These are phyloP conservation scores for Lamellibrachia luymesi DNA, from an alignment of 1,140 invertebrate species.

Conservation along the genomic window DNA sequence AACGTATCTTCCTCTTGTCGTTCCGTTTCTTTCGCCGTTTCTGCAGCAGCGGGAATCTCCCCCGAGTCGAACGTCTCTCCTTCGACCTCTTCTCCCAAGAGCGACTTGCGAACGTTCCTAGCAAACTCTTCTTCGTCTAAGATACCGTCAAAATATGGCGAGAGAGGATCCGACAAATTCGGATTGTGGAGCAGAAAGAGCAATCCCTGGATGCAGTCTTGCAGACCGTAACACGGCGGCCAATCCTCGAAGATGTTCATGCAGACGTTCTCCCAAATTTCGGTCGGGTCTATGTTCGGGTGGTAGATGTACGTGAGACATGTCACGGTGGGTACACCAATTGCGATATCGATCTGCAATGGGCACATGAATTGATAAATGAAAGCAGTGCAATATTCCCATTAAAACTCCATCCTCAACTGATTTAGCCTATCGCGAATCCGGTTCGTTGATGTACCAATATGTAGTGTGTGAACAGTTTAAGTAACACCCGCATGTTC, in stretches of 20 bases:
- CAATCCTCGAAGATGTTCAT: constrained; percentile 42
- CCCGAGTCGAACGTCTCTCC: constrained; percentile 15
- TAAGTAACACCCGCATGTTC: too few species aligned
- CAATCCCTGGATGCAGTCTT: constrained; percentile 39
- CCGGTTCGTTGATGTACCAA: too few species aligned
- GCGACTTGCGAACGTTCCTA: constrained; percentile 38
- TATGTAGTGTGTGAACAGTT: too few species aligned
- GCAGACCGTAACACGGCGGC: constrained; percentile 31
- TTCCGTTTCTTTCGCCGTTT: not conserved
- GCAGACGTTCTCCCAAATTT: constrained; percentile 36
- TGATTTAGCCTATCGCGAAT: too few species aligned
- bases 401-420: too few species aligned
- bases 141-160: constrained; percentile 33
- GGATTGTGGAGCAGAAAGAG: constrained; percentile 46
- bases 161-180: constrained; percentile 40
- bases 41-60: not conserved
- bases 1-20: not conserved
- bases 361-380: not conserved
- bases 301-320: constrained; percentile 45
- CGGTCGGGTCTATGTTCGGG: constrained; percentile 44
- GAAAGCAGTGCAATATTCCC: too few species aligned
- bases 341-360: constrained; percentile 26
- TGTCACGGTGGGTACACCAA: constrained; percentile 30
- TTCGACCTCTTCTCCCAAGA: constrained; percentile 38
- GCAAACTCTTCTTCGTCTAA: constrained; percentile 31